A percentile compares a stretch with the other conserved stretches of the same genome.
These are phyloP conservation scores for Apamea epomidion DNA, from an alignment of 2,888 invertebrate species.

Conservation along the genomic window DNA sequence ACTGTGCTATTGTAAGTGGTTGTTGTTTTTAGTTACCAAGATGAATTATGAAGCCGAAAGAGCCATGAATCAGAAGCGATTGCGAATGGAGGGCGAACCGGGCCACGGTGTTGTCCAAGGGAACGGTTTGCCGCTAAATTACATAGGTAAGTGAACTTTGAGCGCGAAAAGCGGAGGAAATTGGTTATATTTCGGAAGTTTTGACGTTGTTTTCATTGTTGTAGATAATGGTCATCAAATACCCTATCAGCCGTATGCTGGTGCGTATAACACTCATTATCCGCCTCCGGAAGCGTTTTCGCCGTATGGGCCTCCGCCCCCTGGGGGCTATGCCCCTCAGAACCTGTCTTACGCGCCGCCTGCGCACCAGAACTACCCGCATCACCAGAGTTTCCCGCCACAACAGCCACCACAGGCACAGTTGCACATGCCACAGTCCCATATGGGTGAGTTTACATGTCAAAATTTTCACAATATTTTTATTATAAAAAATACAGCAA, in stretches of 20 bases:
- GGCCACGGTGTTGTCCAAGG: constrained; percentile 89
- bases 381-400: constrained; percentile 87
- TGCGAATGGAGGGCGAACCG: constrained; percentile 90
- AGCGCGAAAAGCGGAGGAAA: constrained; percentile 67
- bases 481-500: constrained; percentile 32
- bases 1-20: constrained; percentile 73
- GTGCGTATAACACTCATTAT: constrained; percentile 89
- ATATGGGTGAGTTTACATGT: constrained; percentile 82
- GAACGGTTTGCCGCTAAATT: constrained; percentile 89
- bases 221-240: constrained; percentile 90
- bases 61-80: constrained; percentile 89
- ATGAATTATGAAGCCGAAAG: constrained; percentile 90
- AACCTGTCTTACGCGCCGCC: constrained; percentile 88
- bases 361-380: constrained; percentile 89
- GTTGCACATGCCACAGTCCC: constrained; percentile 87
- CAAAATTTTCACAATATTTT: constrained; percentile 45
- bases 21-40: constrained; percentile 88
- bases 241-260: constrained; percentile 88
- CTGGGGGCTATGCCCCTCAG: constrained; percentile 87
- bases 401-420: constrained; percentile 86
- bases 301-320: constrained; percentile 87
- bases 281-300: constrained; percentile 88
- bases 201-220: constrained; percentile 68
- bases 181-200: constrained; percentile 33
- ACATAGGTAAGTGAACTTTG: constrained; percentile 82